phyloP scores from a whole-genome alignment of 2,888 invertebrate genomes.

The Dryobota labecula region DNA sequence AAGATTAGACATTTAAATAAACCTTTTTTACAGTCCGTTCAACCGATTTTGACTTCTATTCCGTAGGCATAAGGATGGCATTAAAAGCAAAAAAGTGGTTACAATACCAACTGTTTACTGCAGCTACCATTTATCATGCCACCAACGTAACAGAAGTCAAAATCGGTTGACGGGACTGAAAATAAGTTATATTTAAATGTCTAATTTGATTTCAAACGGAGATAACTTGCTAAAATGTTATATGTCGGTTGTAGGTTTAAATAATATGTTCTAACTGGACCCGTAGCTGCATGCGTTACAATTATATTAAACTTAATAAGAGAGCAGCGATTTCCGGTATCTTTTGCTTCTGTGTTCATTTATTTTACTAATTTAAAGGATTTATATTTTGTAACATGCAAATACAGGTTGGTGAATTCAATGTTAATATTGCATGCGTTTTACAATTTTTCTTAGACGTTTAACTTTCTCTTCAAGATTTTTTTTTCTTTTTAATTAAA shows the following conservation, averaged over 20 bases:
- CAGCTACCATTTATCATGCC: too few species aligned
- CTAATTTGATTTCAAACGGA: too few species aligned
- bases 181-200: too few species aligned
- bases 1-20: too few species aligned
- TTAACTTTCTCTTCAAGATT: not conserved
- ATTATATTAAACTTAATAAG: not conserved
- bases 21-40: too few species aligned
- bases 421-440: constrained; percentile 9
- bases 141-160: too few species aligned
- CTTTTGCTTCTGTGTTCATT: not conserved
- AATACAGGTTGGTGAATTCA: not conserved
- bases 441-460: not conserved
- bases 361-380: not conserved
- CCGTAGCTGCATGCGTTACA: not conserved
- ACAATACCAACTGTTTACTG: too few species aligned
- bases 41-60: too few species aligned
- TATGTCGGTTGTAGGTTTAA: not conserved
- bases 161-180: too few species aligned
- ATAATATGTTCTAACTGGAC: not conserved
- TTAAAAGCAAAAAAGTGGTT: too few species aligned
- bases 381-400: not conserved
- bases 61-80: too few species aligned
- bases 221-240: not conserved
- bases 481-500: not conserved
- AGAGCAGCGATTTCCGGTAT: not conserved